A percentile compares a stretch with the other conserved stretches of the same genome.
phyloP scores from a whole-genome alignment of 2,888 invertebrate species.

The Crematogaster levior region DNA sequence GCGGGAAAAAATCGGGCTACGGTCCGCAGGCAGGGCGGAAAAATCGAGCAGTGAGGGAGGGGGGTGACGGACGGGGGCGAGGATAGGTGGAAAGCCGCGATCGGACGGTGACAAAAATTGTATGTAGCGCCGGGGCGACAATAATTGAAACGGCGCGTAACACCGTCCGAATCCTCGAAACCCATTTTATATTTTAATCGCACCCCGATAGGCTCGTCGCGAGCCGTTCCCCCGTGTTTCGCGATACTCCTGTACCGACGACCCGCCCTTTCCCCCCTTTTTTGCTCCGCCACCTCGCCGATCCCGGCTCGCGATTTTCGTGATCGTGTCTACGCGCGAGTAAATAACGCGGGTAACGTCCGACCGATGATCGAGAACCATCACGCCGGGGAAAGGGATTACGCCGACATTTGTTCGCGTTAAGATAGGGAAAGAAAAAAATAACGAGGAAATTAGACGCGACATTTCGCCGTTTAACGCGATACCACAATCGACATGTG shows the following conservation, averaged over 20 bases:
- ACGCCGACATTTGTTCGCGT: constrained; percentile 37
- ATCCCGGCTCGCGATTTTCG: constrained; percentile 38
- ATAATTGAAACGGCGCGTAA: constrained; percentile 84
- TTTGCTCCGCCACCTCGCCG: constrained; percentile 10
- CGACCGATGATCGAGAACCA: constrained; percentile 45
- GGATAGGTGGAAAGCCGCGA: constrained; percentile 77
- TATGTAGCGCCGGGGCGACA: constrained; percentile 77
- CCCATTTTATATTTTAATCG: constrained; percentile 84
- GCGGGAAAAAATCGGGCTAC: constrained; percentile 64
- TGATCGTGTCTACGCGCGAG: constrained; percentile 51
- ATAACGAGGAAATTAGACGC: constrained; percentile 5
- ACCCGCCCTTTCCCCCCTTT: constrained; percentile 47
- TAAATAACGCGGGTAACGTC: constrained; percentile 48
- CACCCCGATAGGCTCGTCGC: constrained; percentile 76
- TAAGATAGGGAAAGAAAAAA: background rate
- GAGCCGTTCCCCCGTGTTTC: constrained; percentile 57
- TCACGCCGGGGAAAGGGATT: constrained; percentile 38
- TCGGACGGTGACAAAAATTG: constrained; percentile 79
- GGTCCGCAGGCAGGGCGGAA: constrained; percentile 55
- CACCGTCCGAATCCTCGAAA: constrained; percentile 82
- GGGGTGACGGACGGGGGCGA: background rate
- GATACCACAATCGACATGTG: background rate
- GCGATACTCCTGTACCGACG: constrained; percentile 45
- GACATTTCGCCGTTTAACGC: constrained; percentile 16
- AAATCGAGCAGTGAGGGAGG: constrained; percentile 5